Conservation (phyloP, 2,888 invertebrate genomes). For the Colostygia pectinataria region DNA sequence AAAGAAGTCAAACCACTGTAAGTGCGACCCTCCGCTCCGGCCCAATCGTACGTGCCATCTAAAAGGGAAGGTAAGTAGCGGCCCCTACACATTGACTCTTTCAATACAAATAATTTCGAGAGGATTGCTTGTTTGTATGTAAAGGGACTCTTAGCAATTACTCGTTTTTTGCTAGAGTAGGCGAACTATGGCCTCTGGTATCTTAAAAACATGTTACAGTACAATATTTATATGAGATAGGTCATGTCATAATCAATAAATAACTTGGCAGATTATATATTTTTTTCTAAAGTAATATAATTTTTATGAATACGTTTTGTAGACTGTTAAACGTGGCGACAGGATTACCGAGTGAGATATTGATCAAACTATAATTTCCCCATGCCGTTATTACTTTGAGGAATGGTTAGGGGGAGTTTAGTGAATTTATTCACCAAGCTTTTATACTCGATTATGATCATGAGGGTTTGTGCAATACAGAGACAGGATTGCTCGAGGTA, state of each 20-base stretch:
- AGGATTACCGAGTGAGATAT: slow-evolving; percentile 11
- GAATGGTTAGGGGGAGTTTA: slow-evolving; percentile 1
- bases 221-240: no score
- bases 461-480: slow-evolving; percentile 1
- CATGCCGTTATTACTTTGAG: slow-evolving; percentile 1
- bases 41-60: slow-evolving; percentile 16
- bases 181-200: no score
- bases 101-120: not conserved
- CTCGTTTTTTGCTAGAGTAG: no score
- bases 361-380: slow-evolving; percentile 15
- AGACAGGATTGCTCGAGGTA: not conserved
- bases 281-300: slow-evolving; percentile 1
- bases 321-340: slow-evolving; percentile 8
- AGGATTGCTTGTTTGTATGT: not conserved
- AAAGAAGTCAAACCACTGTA: slow-evolving; percentile 17
- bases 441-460: slow-evolving; percentile 4
- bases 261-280: no score
- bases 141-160: no score
- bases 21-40: not conserved
- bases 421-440: not conserved
- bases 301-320: slow-evolving; percentile 3
- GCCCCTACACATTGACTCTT: not conserved
- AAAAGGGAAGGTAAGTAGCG: slow-evolving; percentile 1
- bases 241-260: no score
- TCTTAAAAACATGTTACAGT: no score